These are phyloP conservation scores for Peromyscus californicus DNA, from an alignment of 2,113 vertebrate species.

Conservation along the genomic window DNA sequence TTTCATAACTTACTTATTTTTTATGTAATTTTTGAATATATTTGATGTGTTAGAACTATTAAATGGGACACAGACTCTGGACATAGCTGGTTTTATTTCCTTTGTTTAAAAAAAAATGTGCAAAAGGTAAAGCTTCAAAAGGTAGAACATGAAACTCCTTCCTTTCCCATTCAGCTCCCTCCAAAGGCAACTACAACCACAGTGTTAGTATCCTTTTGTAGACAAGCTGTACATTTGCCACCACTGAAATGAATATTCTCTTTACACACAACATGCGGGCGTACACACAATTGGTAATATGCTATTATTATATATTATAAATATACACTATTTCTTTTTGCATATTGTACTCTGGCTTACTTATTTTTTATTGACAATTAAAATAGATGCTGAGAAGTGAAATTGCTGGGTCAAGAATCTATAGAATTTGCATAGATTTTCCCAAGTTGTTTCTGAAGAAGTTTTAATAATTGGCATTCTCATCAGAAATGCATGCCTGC, in stretches of 20 bases:
- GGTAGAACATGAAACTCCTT: background rate
- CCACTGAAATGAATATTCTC: background rate
- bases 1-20: constrained; percentile 22
- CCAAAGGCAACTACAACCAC: background rate
- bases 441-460: background rate
- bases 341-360: background rate
- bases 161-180: background rate
- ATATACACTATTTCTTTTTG: background rate
- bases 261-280: background rate
- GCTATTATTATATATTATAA: background rate
- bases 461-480: background rate
- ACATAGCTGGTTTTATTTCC: background rate
- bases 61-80: background rate
- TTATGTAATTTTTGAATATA: background rate
- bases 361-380: background rate
- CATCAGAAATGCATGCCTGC: background rate
- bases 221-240: background rate
- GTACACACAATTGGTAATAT: background rate
- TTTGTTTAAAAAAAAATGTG: background rate
- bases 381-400: background rate
- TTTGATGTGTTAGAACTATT: constrained; percentile 26
- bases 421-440: constrained; percentile 15
- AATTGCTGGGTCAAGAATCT: background rate
- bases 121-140: background rate
- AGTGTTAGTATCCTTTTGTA: background rate